Conservation (phyloP, 1,140 invertebrate species). For the Apis mellifera region Amel_HAv3.1 CM009943.2:5765501-5766000, state of each 20-base stretch:
- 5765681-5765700: not conserved
- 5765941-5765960: too few species aligned
- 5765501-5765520: not conserved
- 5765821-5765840: constrained; percentile 40
- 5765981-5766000: constrained; percentile 40
- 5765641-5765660: not conserved
- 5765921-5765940: constrained; percentile 36
- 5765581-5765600: not conserved
- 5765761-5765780: not conserved
- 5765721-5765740: not conserved
- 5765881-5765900: not conserved
- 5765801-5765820: not conserved
- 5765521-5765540: constrained; percentile 12
- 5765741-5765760: too few species aligned
- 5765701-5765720: not conserved
- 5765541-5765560: not conserved
- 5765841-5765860: constrained; percentile 13
- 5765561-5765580: not conserved
- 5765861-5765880: not conserved
- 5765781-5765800: not conserved
- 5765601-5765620: not conserved
- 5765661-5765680: not conserved
- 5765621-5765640: too few species aligned
- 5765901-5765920: constrained; percentile 19
- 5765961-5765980: constrained; percentile 9